These are phyloP conservation scores for Tursiops truncatus DNA, from an alignment of 2,113 vertebrate species.

Conservation along the genomic window DNA sequence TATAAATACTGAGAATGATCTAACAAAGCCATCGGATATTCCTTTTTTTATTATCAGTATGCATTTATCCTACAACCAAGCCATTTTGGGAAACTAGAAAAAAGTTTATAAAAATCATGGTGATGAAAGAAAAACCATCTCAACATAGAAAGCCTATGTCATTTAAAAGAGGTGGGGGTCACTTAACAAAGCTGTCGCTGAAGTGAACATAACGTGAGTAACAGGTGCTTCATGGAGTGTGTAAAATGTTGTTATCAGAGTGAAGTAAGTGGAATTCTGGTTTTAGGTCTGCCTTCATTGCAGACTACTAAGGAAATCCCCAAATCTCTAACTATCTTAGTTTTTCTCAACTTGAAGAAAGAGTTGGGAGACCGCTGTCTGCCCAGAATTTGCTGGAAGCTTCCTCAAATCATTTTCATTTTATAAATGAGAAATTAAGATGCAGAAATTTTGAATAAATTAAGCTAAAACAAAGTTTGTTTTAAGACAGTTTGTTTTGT, in stretches of 20 bases:
- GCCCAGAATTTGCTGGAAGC: not conserved
- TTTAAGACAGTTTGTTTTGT: too few relatives aligned
- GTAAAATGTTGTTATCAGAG: not conserved
- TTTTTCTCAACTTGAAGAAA: constrained; percentile 20
- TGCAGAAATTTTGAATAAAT: not conserved
- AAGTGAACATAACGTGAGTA: not conserved
- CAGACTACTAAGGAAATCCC: not conserved
- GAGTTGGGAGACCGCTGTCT: not conserved
- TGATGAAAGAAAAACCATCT: not conserved
- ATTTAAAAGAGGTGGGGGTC: not conserved
- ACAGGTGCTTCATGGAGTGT: not conserved
- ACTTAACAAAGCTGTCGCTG: not conserved
- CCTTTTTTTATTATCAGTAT: not conserved
- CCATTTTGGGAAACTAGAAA: not conserved
- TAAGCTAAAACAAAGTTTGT: not conserved
- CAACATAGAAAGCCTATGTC: not conserved
- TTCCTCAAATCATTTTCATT: not conserved
- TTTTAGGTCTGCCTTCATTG: not conserved
- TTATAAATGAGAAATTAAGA: constrained; percentile 37
- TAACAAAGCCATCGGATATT: not conserved
- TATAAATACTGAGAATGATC: not conserved
- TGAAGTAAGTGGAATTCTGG: not conserved
- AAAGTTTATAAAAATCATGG: not conserved
- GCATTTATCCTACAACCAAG: not conserved
- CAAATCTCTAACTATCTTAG: not conserved